Percentiles rank a stretch among this genome's conserved stretches.
phyloP scores from a whole-genome alignment of 2,113 vertebrate species.

The Cyprinodon variegatus region DNA sequence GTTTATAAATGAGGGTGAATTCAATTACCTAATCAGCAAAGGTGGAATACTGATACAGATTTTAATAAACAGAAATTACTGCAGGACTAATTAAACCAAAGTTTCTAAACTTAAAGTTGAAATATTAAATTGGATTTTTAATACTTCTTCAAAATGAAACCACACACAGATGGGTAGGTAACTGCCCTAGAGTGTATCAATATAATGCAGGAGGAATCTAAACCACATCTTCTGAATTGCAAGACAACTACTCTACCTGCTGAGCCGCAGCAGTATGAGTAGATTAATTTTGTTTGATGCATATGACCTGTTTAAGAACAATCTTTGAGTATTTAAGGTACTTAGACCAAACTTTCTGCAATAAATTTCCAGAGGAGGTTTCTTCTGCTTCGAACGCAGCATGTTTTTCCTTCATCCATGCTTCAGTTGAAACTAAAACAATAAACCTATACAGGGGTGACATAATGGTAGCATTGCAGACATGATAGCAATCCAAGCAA shows the following conservation, averaged over 20 bases:
- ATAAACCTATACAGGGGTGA: slow-evolving; percentile 19
- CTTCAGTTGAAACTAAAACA: slow-evolving; percentile 22
- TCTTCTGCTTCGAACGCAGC: slow-evolving; percentile 1
- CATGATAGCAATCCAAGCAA: slow-evolving; percentile 12
- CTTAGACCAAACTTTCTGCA: not conserved
- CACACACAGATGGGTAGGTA: too few relatives aligned
- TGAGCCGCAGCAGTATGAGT: too few relatives aligned
- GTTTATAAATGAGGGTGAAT: not conserved
- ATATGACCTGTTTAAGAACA: too few relatives aligned
- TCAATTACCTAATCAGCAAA: not conserved
- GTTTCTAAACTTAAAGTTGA: not conserved
- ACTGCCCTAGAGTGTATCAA: too few relatives aligned
- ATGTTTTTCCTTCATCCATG: slow-evolving; percentile 10
- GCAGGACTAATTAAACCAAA: not conserved
- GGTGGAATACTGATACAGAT: not conserved
- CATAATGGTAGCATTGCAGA: slow-evolving; percentile 18
- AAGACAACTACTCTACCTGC: too few relatives aligned
- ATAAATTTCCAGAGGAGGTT: not conserved
- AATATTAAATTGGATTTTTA: too few relatives aligned
- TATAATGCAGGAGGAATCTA: too few relatives aligned
- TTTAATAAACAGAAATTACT: not conserved
- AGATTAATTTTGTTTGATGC: not conserved
- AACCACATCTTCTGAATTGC: too few relatives aligned
- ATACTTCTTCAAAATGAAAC: too few relatives aligned
- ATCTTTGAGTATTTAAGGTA: not conserved